A percentile compares a stretch with the other conserved stretches of the same genome.
Evolutionary conservation across 2,888 invertebrate genomes (phyloP).

Genomic region (Phaonia tiefii): DNA sequence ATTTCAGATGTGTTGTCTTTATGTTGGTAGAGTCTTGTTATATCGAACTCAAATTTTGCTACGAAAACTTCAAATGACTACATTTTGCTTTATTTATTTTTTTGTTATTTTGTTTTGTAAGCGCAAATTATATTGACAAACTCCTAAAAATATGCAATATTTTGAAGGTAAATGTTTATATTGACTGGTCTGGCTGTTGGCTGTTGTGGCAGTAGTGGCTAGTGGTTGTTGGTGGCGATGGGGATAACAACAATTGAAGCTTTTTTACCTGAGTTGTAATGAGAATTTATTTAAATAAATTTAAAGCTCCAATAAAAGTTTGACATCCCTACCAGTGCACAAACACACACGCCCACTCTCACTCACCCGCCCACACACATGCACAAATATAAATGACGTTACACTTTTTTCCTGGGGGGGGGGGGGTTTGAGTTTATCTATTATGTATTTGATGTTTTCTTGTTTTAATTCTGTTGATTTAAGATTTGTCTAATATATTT

Average conservation of each 20-base stretch:
- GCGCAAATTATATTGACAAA: conserved; percentile 64
- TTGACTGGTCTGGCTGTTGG: background rate
- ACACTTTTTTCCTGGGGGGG: background rate
- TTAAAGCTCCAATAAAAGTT: conserved; percentile 54
- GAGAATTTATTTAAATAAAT: conserved; percentile 66
- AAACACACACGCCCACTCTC: background rate
- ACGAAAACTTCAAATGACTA: conserved; percentile 2
- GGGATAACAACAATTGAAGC: conserved; percentile 50
- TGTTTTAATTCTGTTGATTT: conserved; percentile 31
- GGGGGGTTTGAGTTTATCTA: conserved; percentile 38
- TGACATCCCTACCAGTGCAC: background rate
- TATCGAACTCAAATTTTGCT: background rate
- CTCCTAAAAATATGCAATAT: conserved; percentile 56
- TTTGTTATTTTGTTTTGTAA: conserved; percentile 38
- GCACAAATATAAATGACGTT: background rate
- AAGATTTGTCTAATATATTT: conserved; percentile 67
- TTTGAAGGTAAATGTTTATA: conserved; percentile 12
- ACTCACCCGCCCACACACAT: background rate
- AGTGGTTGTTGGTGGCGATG: background rate
- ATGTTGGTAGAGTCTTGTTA: background rate
- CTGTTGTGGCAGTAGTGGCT: background rate
- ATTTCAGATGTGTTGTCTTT: conserved; percentile 3
- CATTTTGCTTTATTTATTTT: conserved; percentile 34
- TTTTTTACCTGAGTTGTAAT: conserved; percentile 66
- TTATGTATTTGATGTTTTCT: conserved; percentile 17